Evolutionary conservation across 2,113 vertebrate genomes (phyloP).

Genomic region (Perca fluviatilis): DNA sequence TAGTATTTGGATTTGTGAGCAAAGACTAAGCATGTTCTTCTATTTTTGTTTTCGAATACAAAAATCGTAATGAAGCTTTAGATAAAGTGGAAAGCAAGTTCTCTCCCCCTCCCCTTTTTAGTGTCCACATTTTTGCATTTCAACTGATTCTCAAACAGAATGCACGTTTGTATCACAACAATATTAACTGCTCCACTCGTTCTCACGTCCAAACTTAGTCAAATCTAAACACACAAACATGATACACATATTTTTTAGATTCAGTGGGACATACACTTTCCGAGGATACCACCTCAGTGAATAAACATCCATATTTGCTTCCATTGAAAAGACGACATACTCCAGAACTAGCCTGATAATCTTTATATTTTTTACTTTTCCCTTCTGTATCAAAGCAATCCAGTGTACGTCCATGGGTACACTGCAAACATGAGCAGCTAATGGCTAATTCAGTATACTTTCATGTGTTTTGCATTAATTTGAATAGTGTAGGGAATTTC

Average conservation of each 20-base stretch:
- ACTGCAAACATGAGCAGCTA: neutral
- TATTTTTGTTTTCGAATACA: constrained; percentile 15
- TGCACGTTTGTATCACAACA: too few relatives aligned
- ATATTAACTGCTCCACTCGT: neutral
- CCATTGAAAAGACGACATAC: neutral
- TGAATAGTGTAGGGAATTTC: too few relatives aligned
- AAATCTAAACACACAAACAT: neutral
- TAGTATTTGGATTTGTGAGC: constrained; percentile 39
- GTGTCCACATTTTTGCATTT: neutral
- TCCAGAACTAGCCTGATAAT: too few relatives aligned
- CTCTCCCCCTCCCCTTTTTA: neutral
- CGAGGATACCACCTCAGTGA: neutral
- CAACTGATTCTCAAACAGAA: neutral
- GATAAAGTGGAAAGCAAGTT: neutral
- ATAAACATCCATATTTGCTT: neutral
- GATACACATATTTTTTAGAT: neutral
- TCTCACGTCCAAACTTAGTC: neutral
- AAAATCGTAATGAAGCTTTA: neutral
- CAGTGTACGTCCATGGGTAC: neutral
- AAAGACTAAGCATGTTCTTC: constrained; percentile 30
- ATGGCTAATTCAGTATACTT: neutral
- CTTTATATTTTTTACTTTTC: neutral
- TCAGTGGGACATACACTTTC: neutral
- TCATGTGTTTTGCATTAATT: neutral
- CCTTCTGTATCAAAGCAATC: neutral